A percentile compares a stretch with the other conserved stretches of the same genome.
These are phyloP conservation scores for Meandrusa payeni DNA, from an alignment of 2,888 invertebrate species.

Conservation along the genomic window DNA sequence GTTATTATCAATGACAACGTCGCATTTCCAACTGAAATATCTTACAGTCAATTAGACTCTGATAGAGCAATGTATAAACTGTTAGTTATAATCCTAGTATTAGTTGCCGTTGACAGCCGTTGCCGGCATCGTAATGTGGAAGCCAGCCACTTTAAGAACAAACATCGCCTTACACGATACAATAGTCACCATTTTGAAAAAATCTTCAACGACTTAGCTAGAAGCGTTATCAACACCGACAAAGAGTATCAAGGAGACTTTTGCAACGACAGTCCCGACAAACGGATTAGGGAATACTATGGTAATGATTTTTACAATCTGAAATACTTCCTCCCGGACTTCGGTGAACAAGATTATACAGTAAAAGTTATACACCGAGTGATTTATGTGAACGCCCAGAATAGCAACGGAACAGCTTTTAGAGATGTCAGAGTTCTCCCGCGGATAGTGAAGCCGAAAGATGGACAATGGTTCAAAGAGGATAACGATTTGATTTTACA, in stretches of 20 bases:
- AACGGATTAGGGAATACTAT: slow-evolving; percentile 14
- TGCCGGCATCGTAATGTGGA: background rate
- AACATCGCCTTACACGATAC: background rate
- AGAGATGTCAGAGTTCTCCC: slow-evolving; percentile 21
- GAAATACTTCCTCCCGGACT: slow-evolving; percentile 19
- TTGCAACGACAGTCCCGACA: slow-evolving; percentile 1
- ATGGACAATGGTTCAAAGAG: slow-evolving; percentile 20
- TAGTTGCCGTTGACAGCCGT: background rate
- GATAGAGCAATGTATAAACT: slow-evolving; percentile 2
- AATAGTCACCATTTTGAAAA: background rate
- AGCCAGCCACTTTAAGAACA: background rate
- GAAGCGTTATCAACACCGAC: slow-evolving; percentile 1
- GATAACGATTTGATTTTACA: slow-evolving; percentile 12
- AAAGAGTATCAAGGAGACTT: background rate
- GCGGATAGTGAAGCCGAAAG: slow-evolving; percentile 8
- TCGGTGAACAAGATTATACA: slow-evolving; percentile 13
- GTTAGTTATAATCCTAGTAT: slow-evolving; percentile 2
- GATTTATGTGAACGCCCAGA: slow-evolving; percentile 15
- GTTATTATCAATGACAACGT: no score
- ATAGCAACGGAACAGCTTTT: background rate
- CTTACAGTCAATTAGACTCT: background rate
- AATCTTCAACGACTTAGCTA: slow-evolving; percentile 7
- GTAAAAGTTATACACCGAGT: slow-evolving; percentile 23
- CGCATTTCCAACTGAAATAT: no score
- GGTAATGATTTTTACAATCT: slow-evolving; percentile 18